Evolutionary conservation across 2,113 vertebrate species (phyloP).

Genomic region (Phrynosoma platyrhinos): DNA sequence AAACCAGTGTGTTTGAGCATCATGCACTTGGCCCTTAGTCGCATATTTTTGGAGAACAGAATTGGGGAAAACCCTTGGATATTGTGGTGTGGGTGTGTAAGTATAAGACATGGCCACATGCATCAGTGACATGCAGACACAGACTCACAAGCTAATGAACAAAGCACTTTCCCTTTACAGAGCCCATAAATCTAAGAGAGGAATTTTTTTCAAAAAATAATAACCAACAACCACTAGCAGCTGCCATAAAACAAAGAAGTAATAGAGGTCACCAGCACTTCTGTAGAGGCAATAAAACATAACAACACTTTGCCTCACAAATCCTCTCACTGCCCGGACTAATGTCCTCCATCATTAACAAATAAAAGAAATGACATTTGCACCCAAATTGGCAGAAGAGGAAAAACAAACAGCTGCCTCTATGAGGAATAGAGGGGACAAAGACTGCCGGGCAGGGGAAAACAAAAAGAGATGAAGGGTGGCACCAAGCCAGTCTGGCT

Average conservation of each 20-base stretch:
- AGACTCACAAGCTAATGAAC: constrained; percentile 20
- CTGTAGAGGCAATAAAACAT: constrained; percentile 42
- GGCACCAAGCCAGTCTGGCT: background rate
- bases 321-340: constrained; percentile 14
- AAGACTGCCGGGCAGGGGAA: background rate
- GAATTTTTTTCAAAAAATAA: constrained; percentile 4
- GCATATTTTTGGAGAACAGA: background rate
- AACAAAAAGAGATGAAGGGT: background rate
- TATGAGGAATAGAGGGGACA: background rate
- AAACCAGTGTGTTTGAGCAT: too few relatives aligned
- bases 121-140: constrained; percentile 18
- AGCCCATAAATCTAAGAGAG: constrained; percentile 50
- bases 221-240: background rate
- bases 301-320: background rate
- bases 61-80: background rate
- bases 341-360: background rate
- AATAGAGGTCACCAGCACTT: constrained; percentile 6
- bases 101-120: constrained; percentile 20
- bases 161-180: constrained; percentile 47
- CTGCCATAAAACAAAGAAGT: constrained; percentile 12
- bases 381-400: rapidly evolving
- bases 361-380: constrained; percentile 7
- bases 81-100: background rate
- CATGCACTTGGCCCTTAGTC: background rate
- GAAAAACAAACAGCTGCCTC: background rate